Evolutionary conservation across 2,888 invertebrate species (phyloP).

Genomic region (Meliscaeva auricollis): DNA sequence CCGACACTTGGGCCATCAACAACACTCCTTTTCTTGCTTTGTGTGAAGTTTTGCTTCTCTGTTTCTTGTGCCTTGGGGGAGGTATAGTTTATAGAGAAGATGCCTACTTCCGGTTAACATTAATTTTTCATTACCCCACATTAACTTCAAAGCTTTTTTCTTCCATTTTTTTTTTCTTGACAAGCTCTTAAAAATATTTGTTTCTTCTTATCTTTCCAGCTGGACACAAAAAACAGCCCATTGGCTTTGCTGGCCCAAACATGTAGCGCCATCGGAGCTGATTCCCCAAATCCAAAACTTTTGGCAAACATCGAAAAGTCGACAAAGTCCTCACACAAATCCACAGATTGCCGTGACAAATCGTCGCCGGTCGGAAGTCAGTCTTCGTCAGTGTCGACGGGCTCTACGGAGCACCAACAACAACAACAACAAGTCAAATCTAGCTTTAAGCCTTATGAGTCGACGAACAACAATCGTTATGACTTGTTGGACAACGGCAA

Average conservation of each 20-base stretch:
- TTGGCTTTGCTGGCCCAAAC: slow-evolving; percentile 97
- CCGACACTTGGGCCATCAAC: slow-evolving; percentile 25
- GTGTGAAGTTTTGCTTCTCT: no score
- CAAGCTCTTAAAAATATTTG: slow-evolving; percentile 13
- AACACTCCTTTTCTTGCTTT: slow-evolving; percentile 7
- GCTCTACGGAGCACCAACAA: slow-evolving; percentile 82
- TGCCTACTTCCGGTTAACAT: slow-evolving; percentile 45
- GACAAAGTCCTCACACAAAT: slow-evolving; percentile 85
- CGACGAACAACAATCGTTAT: slow-evolving; percentile 87
- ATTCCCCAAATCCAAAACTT: slow-evolving; percentile 91
- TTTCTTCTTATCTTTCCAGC: slow-evolving; percentile 88
- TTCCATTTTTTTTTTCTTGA: slow-evolving; percentile 20
- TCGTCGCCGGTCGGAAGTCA: slow-evolving; percentile 84
- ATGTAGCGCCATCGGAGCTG: slow-evolving; percentile 98
- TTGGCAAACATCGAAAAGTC: slow-evolving; percentile 90
- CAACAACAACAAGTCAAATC: slow-evolving; percentile 85
- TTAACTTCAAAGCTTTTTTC: slow-evolving; percentile 15
- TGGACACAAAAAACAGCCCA: slow-evolving; percentile 99
- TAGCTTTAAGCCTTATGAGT: slow-evolving; percentile 92
- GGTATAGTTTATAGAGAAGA: background rate
- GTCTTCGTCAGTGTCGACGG: slow-evolving; percentile 84
- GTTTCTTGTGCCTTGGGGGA: slow-evolving; percentile 46
- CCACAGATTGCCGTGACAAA: slow-evolving; percentile 86
- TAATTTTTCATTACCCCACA: background rate
- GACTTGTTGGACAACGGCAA: slow-evolving; percentile 75